These are phyloP conservation scores for Pseudorasbora parva DNA, from an alignment of 2,113 vertebrate genomes.

Conservation along the genomic window DNA sequence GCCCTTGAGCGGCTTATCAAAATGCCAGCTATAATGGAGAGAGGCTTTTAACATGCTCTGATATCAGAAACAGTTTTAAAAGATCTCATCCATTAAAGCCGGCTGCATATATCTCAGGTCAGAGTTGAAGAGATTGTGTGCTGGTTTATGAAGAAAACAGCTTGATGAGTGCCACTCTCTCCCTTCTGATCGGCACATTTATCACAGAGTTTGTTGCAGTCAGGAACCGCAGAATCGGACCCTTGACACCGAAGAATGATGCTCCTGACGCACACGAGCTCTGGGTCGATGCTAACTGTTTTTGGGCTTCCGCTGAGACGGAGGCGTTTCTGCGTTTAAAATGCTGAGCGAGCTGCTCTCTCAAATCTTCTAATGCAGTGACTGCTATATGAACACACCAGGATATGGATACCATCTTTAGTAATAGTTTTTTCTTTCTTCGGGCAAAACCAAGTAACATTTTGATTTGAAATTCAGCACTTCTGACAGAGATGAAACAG, in stretches of 20 bases:
- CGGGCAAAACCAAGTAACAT: neutral
- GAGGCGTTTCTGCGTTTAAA: constrained; percentile 19
- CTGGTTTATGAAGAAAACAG: constrained; percentile 24
- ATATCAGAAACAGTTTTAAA: constrained; percentile 31
- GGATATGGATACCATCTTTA: neutral
- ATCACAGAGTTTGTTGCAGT: constrained; percentile 19
- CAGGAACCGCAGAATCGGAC: constrained; percentile 23
- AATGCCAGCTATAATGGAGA: constrained; percentile 11
- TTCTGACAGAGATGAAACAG: neutral
- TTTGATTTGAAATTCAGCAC: constrained; percentile 17
- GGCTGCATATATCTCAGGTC: neutral
- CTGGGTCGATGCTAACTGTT: constrained; percentile 47
- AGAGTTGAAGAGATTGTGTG: constrained; percentile 28
- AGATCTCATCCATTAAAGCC: constrained; percentile 15
- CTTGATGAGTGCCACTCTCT: neutral
- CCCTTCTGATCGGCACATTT: constrained; percentile 12
- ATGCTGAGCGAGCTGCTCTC: constrained; percentile 1
- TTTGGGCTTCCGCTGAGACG: constrained; percentile 28
- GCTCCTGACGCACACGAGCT: constrained; percentile 19
- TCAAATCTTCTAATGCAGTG: constrained; percentile 8
- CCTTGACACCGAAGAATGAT: constrained; percentile 39
- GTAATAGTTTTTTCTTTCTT: neutral
- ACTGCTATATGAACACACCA: neutral
- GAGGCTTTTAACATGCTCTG: constrained; percentile 29
- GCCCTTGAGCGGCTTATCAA: constrained; percentile 26